These are phyloP conservation scores for Solenodon paradoxus DNA, from an alignment of 2,113 vertebrate genomes.

Conservation along the genomic window DNA sequence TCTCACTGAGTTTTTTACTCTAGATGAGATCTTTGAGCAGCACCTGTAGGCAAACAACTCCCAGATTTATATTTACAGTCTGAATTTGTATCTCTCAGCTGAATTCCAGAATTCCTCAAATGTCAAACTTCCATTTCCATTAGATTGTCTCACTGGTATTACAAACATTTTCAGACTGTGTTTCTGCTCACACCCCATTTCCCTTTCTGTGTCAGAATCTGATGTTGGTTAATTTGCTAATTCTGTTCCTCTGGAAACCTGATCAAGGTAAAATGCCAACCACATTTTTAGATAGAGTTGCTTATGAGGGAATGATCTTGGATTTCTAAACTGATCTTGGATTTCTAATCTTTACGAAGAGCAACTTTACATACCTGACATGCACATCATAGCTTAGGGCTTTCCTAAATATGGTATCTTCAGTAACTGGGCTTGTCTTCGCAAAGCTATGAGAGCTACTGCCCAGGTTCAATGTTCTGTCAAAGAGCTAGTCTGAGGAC, in stretches of 20 bases:
- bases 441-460: background rate
- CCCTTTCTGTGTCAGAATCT: background rate
- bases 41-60: background rate
- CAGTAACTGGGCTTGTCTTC: background rate
- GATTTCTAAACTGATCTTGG: background rate
- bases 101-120: background rate
- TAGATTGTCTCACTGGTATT: background rate
- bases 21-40: background rate
- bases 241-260: background rate
- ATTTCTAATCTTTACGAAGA: too few relatives aligned
- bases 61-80: background rate
- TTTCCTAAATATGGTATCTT: background rate
- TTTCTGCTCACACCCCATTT: background rate
- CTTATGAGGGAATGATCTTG: background rate
- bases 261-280: background rate
- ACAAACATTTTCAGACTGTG: background rate
- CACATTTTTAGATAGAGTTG: slow-evolving; percentile 8
- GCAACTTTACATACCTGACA: background rate
- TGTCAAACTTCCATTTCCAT: background rate
- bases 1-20: background rate
- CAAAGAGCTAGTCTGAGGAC: background rate
- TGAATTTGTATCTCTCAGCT: background rate
- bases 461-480: background rate
- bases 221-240: background rate
- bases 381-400: background rate